Percentiles rank a stretch among this genome's conserved stretches.
Conservation (phyloP, 2,797 vertebrate species). For the Mus caroli region DNA sequence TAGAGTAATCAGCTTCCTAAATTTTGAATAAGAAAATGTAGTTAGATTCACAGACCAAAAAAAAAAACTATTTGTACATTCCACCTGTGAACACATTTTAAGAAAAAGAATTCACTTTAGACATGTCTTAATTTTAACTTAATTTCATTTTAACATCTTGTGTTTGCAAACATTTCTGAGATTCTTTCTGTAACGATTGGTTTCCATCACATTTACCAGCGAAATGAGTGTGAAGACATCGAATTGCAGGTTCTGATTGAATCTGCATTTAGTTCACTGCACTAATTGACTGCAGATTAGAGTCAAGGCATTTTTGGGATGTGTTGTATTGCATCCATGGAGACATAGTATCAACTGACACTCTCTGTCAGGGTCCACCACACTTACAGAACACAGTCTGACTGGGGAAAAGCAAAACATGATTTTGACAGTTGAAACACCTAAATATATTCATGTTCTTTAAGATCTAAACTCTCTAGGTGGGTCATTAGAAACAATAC, state of each 20-base stretch:
- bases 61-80: neutral
- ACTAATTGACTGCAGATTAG: conserved; percentile 69
- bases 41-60: neutral
- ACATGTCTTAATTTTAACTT: conserved; percentile 60
- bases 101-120: conserved; percentile 13
- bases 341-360: conserved; percentile 54
- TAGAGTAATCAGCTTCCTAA: neutral
- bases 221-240: conserved; percentile 68
- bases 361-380: conserved; percentile 52
- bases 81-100: neutral
- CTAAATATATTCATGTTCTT: conserved; percentile 61
- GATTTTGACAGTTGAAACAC: conserved; percentile 64
- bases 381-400: neutral
- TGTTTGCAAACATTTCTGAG: conserved; percentile 73
- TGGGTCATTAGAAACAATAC: conserved; percentile 69
- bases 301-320: conserved; percentile 27
- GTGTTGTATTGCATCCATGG: neutral
- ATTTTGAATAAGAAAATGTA: neutral
- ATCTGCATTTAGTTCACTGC: conserved; percentile 28
- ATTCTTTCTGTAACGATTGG: conserved; percentile 35
- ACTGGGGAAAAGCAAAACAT: conserved; percentile 34
- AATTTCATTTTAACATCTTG: conserved; percentile 54
- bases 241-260: conserved; percentile 69
- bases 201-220: conserved; percentile 55
- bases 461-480: conserved; percentile 67